Conservation (phyloP, 2,797 vertebrate genomes). For the Pampus argenteus region DNA sequence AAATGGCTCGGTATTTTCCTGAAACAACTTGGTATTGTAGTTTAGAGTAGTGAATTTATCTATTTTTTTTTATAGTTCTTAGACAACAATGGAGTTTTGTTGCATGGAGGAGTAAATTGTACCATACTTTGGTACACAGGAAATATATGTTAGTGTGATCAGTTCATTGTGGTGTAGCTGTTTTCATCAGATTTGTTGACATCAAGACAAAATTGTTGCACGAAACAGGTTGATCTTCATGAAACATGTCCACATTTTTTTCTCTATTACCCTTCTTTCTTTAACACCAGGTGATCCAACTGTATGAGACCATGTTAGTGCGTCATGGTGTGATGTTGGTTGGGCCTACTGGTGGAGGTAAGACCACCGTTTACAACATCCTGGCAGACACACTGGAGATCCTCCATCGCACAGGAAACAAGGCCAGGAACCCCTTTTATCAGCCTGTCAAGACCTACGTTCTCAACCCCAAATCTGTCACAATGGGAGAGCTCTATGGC, state of each 20-base stretch:
- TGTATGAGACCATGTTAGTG: constrained; percentile 94
- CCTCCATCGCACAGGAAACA: constrained; percentile 76
- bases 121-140: not conserved
- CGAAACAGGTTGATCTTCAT: not conserved
- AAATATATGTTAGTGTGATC: not conserved
- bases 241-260: not conserved
- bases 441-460: constrained; percentile 87
- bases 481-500: constrained; percentile 87
- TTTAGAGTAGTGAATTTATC: not conserved
- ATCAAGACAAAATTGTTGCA: not conserved
- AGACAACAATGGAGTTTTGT: too few relatives aligned
- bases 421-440: constrained; percentile 82
- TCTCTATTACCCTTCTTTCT: not conserved
- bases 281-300: constrained; percentile 86
- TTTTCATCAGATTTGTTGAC: constrained; percentile 4
- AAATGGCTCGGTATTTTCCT: not conserved
- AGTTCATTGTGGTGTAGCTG: not conserved
- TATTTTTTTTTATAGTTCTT: too few relatives aligned
- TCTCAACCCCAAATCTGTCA: constrained; percentile 93
- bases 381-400: constrained; percentile 86
- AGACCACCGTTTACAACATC: constrained; percentile 88
- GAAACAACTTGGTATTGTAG: not conserved
- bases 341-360: constrained; percentile 91
- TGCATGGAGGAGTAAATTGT: too few relatives aligned
- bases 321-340: constrained; percentile 94